Percentiles rank a stretch among this genome's conserved stretches.
These are phyloP conservation scores for Sialis lutaria DNA, from an alignment of 2,888 invertebrate species.

Conservation along the genomic window DNA sequence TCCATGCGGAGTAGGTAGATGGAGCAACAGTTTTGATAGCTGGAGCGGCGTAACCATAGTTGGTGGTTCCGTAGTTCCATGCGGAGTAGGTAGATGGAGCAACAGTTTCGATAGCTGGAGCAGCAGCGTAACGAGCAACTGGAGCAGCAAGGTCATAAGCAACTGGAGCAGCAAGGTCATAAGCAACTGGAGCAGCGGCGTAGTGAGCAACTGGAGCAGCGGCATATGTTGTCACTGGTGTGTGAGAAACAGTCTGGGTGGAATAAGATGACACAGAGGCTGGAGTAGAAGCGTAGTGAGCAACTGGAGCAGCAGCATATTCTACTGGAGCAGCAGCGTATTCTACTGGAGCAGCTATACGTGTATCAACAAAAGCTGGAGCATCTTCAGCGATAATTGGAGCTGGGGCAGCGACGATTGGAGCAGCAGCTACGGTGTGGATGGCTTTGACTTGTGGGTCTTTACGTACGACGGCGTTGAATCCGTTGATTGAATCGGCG, in stretches of 20 bases:
- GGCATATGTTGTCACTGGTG: neutral
- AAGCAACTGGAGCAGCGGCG: neutral
- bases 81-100: too few relatives aligned
- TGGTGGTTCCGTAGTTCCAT: too few relatives aligned
- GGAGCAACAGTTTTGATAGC: too few relatives aligned
- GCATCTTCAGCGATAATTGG: constrained; percentile 5
- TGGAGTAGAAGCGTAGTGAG: neutral
- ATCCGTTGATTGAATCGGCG: too few relatives aligned
- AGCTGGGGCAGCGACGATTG: constrained; percentile 1
- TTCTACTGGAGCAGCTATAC: constrained; percentile 10
- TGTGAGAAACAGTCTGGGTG: neutral
- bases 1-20: too few relatives aligned
- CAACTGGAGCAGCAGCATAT: neutral
- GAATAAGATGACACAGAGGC: neutral
- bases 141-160: too few relatives aligned
- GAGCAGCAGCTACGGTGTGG: constrained; percentile 16
- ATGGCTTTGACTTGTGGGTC: too few relatives aligned
- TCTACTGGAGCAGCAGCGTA: neutral
- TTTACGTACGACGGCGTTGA: too few relatives aligned
- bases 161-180: neutral
- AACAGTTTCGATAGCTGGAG: too few relatives aligned
- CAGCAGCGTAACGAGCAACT: too few relatives aligned
- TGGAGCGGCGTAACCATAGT: too few relatives aligned
- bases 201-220: too few relatives aligned
- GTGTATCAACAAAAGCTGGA: constrained; percentile 4